phyloP scores from a whole-genome alignment of 2,888 invertebrate species.

The Drosophila fulvimacula region DNA sequence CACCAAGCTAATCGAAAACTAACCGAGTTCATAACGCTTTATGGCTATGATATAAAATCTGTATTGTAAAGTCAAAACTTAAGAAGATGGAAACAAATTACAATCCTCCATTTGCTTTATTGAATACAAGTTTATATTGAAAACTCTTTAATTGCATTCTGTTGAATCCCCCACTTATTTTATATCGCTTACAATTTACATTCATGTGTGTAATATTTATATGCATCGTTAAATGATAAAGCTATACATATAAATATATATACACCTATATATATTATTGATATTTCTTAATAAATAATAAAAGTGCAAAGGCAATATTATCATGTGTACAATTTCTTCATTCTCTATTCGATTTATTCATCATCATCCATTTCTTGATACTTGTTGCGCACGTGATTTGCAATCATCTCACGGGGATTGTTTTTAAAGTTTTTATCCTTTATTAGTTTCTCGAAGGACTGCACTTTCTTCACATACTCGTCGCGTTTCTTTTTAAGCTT shows the following conservation, averaged over 20 bases:
- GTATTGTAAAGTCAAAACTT: slow-evolving; percentile 35
- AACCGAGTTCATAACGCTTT: slow-evolving; percentile 31
- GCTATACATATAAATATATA: slow-evolving; percentile 59
- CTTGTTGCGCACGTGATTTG: slow-evolving; percentile 81
- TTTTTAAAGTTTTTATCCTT: slow-evolving; percentile 81
- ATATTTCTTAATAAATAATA: slow-evolving; percentile 75
- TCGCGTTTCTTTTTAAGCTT: slow-evolving; percentile 78
- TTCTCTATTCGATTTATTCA: slow-evolving; percentile 16
- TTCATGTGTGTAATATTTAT: slow-evolving; percentile 69
- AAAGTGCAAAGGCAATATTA: slow-evolving; percentile 45
- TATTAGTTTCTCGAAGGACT: slow-evolving; percentile 75
- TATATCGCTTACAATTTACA: slow-evolving; percentile 64
- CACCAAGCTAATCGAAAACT: slow-evolving; percentile 65
- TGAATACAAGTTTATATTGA: slow-evolving; percentile 24
- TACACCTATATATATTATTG: slow-evolving; percentile 54
- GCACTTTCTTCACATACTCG: slow-evolving; percentile 72
- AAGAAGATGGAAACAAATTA: slow-evolving; percentile 28
- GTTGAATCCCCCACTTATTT: slow-evolving; percentile 48
- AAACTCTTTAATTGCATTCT: slow-evolving; percentile 46
- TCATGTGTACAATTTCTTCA: slow-evolving; percentile 10
- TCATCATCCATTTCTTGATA: slow-evolving; percentile 68
- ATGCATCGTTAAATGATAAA: slow-evolving; percentile 71
- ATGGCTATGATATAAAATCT: slow-evolving; percentile 50
- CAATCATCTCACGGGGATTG: slow-evolving; percentile 81
- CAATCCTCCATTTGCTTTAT: slow-evolving; percentile 48